These are phyloP conservation scores for Equus quagga DNA, from an alignment of 2,113 vertebrate genomes.

Conservation along the genomic window DNA sequence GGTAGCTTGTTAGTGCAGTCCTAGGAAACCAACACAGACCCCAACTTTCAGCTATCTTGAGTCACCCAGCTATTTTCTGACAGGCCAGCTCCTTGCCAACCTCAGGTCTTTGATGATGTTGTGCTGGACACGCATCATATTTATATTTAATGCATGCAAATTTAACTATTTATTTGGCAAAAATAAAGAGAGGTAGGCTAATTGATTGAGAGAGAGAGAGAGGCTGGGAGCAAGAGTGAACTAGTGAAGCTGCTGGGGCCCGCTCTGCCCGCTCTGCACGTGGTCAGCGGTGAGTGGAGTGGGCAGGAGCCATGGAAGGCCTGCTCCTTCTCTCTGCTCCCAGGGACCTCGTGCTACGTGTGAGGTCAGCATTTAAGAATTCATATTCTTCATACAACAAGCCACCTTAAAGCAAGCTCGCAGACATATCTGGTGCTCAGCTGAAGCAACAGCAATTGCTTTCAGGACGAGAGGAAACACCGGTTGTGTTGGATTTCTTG, in stretches of 20 bases:
- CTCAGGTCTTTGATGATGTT: constrained; percentile 11
- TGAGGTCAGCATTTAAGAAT: background rate
- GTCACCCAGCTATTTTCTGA: background rate
- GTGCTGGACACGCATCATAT: background rate
- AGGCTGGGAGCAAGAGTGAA: background rate
- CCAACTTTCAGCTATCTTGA: background rate
- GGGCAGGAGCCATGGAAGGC: accelerated
- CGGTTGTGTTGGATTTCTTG: background rate
- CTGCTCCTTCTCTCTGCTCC: background rate
- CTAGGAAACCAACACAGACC: background rate
- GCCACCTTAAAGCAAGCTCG: background rate
- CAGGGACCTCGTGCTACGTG: accelerated
- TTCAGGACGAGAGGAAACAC: background rate
- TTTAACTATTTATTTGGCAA: background rate
- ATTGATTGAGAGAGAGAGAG: background rate
- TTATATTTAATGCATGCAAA: background rate
- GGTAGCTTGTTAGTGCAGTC: background rate
- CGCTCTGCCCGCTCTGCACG: background rate
- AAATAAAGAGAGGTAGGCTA: background rate
- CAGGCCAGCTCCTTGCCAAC: constrained; percentile 1
- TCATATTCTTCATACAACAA: background rate
- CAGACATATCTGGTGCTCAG: background rate
- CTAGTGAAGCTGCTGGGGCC: background rate
- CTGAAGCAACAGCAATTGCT: background rate
- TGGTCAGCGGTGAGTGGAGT: background rate